Base-by-base conservation (phyloP, 2,113 vertebrate genomes). In the Terrapene triunguis region DNA sequence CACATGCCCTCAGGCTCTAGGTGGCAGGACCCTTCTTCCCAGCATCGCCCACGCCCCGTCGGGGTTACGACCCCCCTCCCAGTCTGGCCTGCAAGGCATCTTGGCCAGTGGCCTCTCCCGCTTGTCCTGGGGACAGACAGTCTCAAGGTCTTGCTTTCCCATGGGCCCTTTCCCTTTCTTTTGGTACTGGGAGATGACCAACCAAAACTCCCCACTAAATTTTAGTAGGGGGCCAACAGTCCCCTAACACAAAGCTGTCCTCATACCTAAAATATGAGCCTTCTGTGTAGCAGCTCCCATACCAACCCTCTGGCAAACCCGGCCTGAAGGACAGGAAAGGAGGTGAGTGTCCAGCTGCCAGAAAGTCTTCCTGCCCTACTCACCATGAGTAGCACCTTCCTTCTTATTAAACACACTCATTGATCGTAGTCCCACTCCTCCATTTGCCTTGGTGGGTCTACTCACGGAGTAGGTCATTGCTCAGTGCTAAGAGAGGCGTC, bases 271-370 rank as follows among this genome's bases (percentile, higher is more conserved):
- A 89, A 54, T 25, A 80, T 29, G 5, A 32, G 42, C 16, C 47
- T n/a, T 24, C 57, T 32, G 48, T n/a, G 3, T 2, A 14, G 59
- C 79, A 72, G 59, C 87, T 25, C 42, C 55, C 8, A 21, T 32
- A 24, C n/a, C 8, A 4, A 24, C 0, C 1, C 3, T 3, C 14
- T 38, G 2, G 1, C 12, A 0, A 3, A 54, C 57, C 25, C 0
- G 0, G 35, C 0, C 1, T 21, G 32, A 50, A 27, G 38, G 1
- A 53, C 27, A 50, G 9, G 16, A 29, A 82, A 27, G 14, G 32
- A 35, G 0, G 0, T 32, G 3, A 0, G 0, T 16, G 59, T 50
- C 65, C 17, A 48, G 44, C 5, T 19, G 16, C 16, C 0, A 0
- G 3, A 2, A 25, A 59, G 42, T 32, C 51, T 38, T 24, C 29